phyloP scores from a whole-genome alignment of 2,888 invertebrate species.

The Andrena flavipes region DNA sequence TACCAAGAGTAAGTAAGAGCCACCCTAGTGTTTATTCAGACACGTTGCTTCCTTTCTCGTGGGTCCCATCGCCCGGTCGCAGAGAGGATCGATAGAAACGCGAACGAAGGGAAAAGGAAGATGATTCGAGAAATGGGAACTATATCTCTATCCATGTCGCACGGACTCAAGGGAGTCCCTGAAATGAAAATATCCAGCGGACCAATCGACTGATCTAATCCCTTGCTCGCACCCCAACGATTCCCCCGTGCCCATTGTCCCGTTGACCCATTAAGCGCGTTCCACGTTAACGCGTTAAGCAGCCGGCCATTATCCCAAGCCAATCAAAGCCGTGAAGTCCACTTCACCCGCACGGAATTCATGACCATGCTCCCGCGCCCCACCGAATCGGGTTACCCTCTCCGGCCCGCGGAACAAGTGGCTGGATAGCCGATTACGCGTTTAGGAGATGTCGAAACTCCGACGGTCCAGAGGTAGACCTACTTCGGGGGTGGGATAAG shows the following conservation, averaged over 20 bases:
- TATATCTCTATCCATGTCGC: background rate
- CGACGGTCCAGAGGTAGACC: constrained; percentile 47
- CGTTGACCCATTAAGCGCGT: constrained; percentile 45
- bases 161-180: too few relatives aligned
- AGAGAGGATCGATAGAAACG: background rate
- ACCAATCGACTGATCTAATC: background rate
- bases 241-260: constrained; percentile 31
- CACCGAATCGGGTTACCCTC: background rate
- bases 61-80: background rate
- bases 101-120: background rate
- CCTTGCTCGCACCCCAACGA: background rate
- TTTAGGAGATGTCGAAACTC: constrained; percentile 37
- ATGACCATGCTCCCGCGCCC: constrained; percentile 4
- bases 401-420: constrained; percentile 14
- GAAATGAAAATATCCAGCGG: background rate
- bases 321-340: constrained; percentile 27
- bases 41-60: background rate
- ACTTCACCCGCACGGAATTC: constrained; percentile 43
- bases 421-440: constrained; percentile 51
- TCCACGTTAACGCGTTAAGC: constrained; percentile 43
- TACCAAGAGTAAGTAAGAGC: too few relatives aligned
- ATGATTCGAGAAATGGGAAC: background rate
- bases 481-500: constrained; percentile 27
- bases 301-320: constrained; percentile 35
- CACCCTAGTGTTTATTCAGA: background rate